Evolutionary conservation across 2,797 vertebrate genomes (phyloP), one percentile per base, ranked within the genome.

Genomic region (Malacoctenus gilli): DNA sequence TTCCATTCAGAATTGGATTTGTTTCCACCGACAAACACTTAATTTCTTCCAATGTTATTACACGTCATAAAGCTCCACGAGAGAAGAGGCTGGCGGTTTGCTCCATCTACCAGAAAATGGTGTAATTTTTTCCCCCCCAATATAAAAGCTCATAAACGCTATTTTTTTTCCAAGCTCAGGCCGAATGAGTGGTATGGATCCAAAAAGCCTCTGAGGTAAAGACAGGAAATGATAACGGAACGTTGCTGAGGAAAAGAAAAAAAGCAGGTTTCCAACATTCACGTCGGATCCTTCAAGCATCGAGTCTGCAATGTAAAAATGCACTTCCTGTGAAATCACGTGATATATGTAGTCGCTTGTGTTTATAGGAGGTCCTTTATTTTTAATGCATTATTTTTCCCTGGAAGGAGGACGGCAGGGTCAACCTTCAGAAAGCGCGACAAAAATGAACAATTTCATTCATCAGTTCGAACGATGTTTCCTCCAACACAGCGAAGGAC

Each of bases 161-260:
- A 10, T 47, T 59, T 64, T 58, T 66, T 52, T 5, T 28, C 25
- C 14, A 63, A 54, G 38, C 20, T 1, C 9, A 35, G 9, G 21
- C 25, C 42, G 18, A 58, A 19, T 1, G 0, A 39, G 13, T 30
- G 18, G 54, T 37, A 47, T 16, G 31, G 15, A 38, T 39, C 38
- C 43, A 58, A 70, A 63, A 16, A 9, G 15, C 3, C 15, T 10
- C 7, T 36, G 44, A 40, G 14, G 41, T 9, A n/a, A 15, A 31
- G 34, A 14, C 34, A 53, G 20, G 4, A 32, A 55, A 21, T 35
- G 5, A 37, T 4, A 43, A 6, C 23, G 1, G 44, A 21, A 52
- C n/a, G n/a, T n/a, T n/a, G n/a, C n/a, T 18, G 2, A 20, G 1
- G 13, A 10, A 54, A 6, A 47, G 12, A n/a, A 21, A 31, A 19